These are phyloP conservation scores for Danio rerio DNA, from an alignment of 2,113 vertebrate species.

Conservation along the genomic window DNA sequence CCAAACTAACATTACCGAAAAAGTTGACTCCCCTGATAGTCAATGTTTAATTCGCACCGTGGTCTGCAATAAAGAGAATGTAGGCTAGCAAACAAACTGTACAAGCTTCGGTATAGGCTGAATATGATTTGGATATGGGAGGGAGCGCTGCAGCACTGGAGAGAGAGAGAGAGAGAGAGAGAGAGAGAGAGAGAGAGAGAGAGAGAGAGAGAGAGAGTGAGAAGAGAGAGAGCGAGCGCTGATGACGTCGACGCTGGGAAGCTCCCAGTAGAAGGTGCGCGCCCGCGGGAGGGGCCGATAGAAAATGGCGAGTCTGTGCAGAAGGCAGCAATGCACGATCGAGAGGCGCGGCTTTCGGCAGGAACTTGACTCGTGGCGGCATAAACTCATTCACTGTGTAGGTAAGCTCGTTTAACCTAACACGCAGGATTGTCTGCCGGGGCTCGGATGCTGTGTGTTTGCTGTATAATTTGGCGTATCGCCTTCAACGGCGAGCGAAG, in stretches of 20 bases:
- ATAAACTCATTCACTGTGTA: conserved; percentile 93
- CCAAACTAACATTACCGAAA: too few relatives aligned
- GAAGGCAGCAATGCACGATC: conserved; percentile 91
- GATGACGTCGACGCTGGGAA: conserved; percentile 75
- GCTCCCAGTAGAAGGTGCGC: conserved; percentile 76
- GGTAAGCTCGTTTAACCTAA: conserved; percentile 82
- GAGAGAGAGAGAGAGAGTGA: neutral
- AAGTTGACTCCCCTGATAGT: too few relatives aligned
- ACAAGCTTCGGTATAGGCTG: too few relatives aligned
- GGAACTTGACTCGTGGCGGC: conserved; percentile 93
- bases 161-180: too few relatives aligned
- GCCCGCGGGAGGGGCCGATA: conserved; percentile 79
- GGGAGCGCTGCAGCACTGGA: too few relatives aligned
- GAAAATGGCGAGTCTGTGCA: conserved; percentile 97
- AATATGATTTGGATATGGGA: too few relatives aligned
- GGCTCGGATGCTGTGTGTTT: neutral
- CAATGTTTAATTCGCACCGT: too few relatives aligned
- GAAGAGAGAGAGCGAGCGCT: conserved; percentile 49
- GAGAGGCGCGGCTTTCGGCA: conserved; percentile 95
- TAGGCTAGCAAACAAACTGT: too few relatives aligned
- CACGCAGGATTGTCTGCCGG: conserved; percentile 59
- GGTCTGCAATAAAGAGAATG: too few relatives aligned
- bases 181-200: conserved; percentile 26
- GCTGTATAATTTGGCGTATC: neutral
- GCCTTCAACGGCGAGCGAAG: neutral